phyloP scores from a whole-genome alignment of 2,888 invertebrate genomes.

The Orchesella flavescens region DNA sequence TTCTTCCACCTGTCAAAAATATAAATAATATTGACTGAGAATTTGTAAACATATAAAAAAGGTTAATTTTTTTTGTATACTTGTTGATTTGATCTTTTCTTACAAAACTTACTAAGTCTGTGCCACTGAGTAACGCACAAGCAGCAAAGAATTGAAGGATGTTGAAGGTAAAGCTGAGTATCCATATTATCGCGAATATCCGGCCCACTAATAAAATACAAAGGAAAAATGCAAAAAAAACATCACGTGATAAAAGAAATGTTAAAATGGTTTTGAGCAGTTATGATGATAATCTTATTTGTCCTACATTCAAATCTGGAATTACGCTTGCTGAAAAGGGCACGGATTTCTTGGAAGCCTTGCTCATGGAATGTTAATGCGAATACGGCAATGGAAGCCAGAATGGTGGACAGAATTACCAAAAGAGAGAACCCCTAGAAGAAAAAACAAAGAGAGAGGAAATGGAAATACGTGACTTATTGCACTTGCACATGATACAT shows the following conservation, averaged over 20 bases:
- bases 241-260: background rate
- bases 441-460: conserved; percentile 2
- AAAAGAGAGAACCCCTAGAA: conserved; percentile 65
- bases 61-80: too few species aligned
- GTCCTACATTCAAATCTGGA: conserved; percentile 56
- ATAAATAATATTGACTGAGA: conserved; percentile 3
- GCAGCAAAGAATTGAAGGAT: conserved; percentile 69
- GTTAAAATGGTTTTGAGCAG: background rate
- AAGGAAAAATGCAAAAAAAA: background rate
- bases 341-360: conserved; percentile 66
- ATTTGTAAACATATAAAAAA: background rate
- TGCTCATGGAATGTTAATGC: conserved; percentile 63
- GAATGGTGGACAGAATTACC: conserved; percentile 65
- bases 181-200: conserved; percentile 67
- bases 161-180: conserved; percentile 68
- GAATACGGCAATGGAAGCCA: conserved; percentile 66
- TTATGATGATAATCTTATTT: background rate
- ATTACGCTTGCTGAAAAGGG: conserved; percentile 51
- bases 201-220: conserved; percentile 55
- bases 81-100: too few species aligned
- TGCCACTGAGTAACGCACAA: conserved; percentile 67
- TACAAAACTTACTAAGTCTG: conserved; percentile 60
- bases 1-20: conserved; percentile 59
- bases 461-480: background rate
- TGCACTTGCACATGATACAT: too few species aligned